phyloP scores from a whole-genome alignment of 2,113 vertebrate genomes.

The Pontoporia blainvillei region DNA sequence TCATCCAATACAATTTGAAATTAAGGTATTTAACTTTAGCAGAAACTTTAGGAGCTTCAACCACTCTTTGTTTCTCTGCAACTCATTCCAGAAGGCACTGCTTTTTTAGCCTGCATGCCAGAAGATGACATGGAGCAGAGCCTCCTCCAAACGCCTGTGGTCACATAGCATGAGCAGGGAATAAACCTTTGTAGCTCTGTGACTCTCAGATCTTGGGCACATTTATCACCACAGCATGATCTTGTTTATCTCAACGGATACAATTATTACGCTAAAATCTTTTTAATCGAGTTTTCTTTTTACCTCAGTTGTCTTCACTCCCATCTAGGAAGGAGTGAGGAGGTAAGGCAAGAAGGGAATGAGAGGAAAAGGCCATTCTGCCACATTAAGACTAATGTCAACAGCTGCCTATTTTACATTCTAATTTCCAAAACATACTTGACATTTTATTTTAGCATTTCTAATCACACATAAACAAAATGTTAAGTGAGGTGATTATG shows the following conservation, averaged over 20 bases:
- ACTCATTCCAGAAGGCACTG: background rate
- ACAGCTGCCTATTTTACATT: conserved; percentile 44
- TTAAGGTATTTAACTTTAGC: background rate
- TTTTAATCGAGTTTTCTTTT: background rate
- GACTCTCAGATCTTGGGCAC: background rate
- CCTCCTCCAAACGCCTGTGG: background rate
- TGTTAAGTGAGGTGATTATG: conserved; percentile 65
- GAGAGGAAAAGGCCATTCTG: background rate
- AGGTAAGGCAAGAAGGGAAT: background rate
- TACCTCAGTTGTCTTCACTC: background rate
- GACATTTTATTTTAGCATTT: conserved; percentile 64
- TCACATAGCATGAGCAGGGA: background rate
- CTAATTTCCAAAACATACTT: conserved; percentile 65
- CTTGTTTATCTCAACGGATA: background rate
- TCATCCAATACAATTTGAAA: background rate
- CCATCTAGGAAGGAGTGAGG: background rate
- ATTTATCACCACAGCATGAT: background rate
- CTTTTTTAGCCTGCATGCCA: background rate
- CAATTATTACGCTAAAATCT: background rate
- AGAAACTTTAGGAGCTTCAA: background rate
- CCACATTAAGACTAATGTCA: conserved; percentile 16
- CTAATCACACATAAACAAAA: conserved; percentile 57
- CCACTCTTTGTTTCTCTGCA: background rate
- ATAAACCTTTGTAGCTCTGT: background rate
- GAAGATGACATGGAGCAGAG: background rate